Conservation (phyloP, 2,113 vertebrate genomes). For the Tursiops truncatus region DNA sequence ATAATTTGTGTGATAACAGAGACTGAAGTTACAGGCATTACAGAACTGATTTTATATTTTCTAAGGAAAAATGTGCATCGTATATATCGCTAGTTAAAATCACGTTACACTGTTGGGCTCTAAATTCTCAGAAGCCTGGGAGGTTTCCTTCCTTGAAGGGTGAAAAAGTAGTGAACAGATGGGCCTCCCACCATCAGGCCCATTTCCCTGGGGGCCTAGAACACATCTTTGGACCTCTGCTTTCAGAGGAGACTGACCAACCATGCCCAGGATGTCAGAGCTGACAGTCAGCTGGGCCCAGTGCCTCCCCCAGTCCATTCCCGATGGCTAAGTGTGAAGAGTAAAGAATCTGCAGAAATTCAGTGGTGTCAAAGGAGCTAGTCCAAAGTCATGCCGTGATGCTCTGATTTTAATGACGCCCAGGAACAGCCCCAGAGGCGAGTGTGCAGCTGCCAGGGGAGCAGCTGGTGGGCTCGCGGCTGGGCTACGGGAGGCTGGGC, state of each 20-base stretch:
- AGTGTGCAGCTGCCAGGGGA: conserved; percentile 59
- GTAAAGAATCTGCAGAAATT: not conserved
- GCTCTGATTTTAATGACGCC: conserved; percentile 41
- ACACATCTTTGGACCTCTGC: not conserved
- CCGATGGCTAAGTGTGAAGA: not conserved
- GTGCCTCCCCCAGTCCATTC: not conserved
- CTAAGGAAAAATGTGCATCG: not conserved
- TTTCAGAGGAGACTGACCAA: not conserved
- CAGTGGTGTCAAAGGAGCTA: conserved; percentile 51
- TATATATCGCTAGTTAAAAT: not conserved
- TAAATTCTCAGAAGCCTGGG: not conserved
- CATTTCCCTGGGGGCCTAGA: not conserved
- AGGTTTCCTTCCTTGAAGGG: not conserved
- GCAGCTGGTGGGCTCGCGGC: conserved; percentile 64
- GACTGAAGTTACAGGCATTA: not conserved
- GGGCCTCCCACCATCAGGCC: too few relatives aligned
- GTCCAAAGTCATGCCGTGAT: not conserved
- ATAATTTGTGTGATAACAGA: not conserved
- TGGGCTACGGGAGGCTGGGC: not conserved
- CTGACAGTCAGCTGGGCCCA: not conserved
- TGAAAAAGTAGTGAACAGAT: not conserved
- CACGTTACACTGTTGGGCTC: not conserved
- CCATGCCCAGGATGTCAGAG: fast-evolving
- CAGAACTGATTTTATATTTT: conserved; percentile 16
- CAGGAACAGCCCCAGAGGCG: conserved; percentile 70